phyloP scores from a whole-genome alignment of 2,888 invertebrate genomes.

The Coleophora flavipennella region DNA sequence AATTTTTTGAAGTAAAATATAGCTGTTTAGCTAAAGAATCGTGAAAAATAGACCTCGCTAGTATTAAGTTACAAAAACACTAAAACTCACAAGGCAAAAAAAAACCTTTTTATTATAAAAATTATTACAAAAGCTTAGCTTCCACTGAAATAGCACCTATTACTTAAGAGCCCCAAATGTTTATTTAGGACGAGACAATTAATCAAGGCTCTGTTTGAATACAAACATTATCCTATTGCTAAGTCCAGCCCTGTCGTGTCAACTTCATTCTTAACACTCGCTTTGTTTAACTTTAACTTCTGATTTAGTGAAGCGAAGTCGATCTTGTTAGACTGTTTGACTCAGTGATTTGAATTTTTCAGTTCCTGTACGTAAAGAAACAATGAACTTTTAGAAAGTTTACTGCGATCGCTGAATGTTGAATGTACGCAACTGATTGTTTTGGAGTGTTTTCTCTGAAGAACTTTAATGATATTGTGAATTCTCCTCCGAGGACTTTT shows the following conservation, averaged over 20 bases:
- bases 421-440: too few species aligned
- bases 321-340: not conserved
- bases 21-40: too few species aligned
- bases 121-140: too few species aligned
- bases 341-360: not conserved
- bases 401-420: not conserved
- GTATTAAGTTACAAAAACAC: too few species aligned
- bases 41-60: too few species aligned
- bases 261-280: slow-evolving; percentile 12
- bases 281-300: slow-evolving; percentile 2
- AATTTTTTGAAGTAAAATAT: too few species aligned
- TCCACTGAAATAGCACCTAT: not conserved
- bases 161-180: slow-evolving; percentile 20
- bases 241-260: slow-evolving; percentile 3
- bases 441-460: too few species aligned
- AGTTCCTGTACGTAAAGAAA: not conserved
- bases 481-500: too few species aligned
- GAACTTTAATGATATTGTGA: too few species aligned
- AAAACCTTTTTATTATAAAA: too few species aligned
- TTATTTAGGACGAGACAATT: slow-evolving; percentile 37
- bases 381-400: not conserved
- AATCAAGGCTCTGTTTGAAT: slow-evolving; percentile 30
- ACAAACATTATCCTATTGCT: slow-evolving; percentile 23
- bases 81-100: too few species aligned
- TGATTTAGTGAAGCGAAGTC: not conserved